These are phyloP conservation scores for Nysson spinosus DNA, from an alignment of 2,888 invertebrate species.

Conservation along the genomic window DNA sequence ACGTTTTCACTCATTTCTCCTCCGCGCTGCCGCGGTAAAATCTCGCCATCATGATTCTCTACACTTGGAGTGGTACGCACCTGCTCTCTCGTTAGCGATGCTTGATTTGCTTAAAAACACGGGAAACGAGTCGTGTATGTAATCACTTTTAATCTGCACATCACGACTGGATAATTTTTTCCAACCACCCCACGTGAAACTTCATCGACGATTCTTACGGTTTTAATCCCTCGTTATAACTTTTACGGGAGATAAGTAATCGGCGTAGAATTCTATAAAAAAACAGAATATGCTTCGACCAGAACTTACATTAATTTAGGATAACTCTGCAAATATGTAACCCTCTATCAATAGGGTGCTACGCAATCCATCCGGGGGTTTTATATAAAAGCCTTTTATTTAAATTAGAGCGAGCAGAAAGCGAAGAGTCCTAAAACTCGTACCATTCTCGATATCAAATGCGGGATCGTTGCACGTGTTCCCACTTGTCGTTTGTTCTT, in stretches of 20 bases:
- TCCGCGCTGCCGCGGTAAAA: constrained; percentile 18
- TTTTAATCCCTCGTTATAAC: no score
- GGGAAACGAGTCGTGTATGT: constrained; percentile 29
- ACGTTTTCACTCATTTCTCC: constrained; percentile 19
- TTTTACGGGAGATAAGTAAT: no score
- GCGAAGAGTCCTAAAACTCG: constrained; percentile 8
- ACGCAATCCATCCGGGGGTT: no score
- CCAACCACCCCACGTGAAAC: no score
- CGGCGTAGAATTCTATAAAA: no score
- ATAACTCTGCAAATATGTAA: no score
- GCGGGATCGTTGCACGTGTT: constrained; percentile 49
- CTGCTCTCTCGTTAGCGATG: constrained; percentile 42
- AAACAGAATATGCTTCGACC: no score
- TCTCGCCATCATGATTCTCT: constrained; percentile 17
- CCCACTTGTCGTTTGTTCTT: constrained; percentile 53
- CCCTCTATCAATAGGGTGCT: no score
- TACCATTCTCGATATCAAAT: constrained; percentile 39
- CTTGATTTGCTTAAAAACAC: constrained; percentile 43
- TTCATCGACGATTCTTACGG: no score
- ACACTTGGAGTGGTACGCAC: constrained; percentile 27
- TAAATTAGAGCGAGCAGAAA: not conserved
- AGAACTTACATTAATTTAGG: no score
- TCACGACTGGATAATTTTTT: constrained; percentile 47
- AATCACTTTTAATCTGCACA: constrained; percentile 35
- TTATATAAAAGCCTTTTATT: no score